Base-by-base conservation (phyloP, 2,113 vertebrate species). In the Siniperca knerii region DNA sequence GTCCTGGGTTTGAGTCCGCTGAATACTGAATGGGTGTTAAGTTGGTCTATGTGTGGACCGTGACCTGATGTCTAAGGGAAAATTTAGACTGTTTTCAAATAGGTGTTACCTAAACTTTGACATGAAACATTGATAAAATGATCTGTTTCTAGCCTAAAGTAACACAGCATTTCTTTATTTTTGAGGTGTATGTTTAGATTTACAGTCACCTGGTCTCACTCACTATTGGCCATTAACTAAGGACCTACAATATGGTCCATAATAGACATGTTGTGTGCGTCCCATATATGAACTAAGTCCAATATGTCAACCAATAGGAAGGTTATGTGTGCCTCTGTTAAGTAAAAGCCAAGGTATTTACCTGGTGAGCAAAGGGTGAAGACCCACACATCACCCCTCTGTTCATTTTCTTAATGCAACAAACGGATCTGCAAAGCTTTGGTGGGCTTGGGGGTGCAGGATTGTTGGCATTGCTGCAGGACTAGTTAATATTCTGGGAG, bases 401-500 rank as follows among this genome's bases (percentile, higher is more conserved):
- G 3, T 78, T 79, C 55, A 74, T 75, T 48, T 84, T 11, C n/a
- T 58, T 44, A 13, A 50, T 44, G 77, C 58, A 87, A 70, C 76
- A 72, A 79, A 74, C n/a, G 13, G 61, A 77, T 80, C 54, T 68
- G 64, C 64, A 80, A 79, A 62, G 71, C 73, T 73, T 65, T 66
- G 64, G n/a, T 72, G 60, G 80, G 48, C 58, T 83, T 48, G 10
- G 16, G 68, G 83, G 37, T 72, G 60, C 69, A 65, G 62, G 64
- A 76, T 82, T 80, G 25, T 67, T 81, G 79, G 65, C 83, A 79
- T 33, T 90, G 79, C 88, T 75, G 82, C 89, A 88, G 57, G 40
- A 81, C 75, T 90, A 77, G 78, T 95, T 95, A 81, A 93, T 92
- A 95, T 93, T 93, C 93, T 83, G 81, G 37, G 65, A 87, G 87